Evolutionary conservation across 35 echinoderm and acorn worm genomes (phyloP).

Genomic region (Heliocidaris tuberculata): DNA sequence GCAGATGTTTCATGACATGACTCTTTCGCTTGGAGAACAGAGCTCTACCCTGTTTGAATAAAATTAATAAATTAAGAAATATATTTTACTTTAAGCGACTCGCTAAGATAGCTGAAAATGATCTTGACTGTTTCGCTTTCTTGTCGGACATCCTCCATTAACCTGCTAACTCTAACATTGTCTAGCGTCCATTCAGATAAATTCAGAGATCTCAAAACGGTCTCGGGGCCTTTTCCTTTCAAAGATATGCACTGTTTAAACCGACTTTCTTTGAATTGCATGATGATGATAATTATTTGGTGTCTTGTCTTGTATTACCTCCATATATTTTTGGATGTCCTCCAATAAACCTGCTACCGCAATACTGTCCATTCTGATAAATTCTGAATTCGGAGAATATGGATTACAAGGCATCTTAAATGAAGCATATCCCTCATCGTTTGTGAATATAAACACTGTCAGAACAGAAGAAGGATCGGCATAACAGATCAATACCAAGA

Average conservation of each 20-base stretch:
- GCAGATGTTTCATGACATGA: neutral
- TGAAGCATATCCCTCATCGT: neutral
- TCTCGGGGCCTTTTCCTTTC: neutral
- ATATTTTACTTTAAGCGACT: too few relatives aligned
- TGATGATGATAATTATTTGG: too few relatives aligned
- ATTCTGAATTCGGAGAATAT: slow-evolving; percentile 4
- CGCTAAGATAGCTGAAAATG: neutral
- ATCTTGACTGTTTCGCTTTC: neutral
- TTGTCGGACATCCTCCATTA: neutral
- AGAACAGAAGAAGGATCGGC: neutral
- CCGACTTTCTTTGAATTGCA: neutral
- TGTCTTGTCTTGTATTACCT: neutral
- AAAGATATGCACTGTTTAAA: neutral
- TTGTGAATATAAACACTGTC: neutral
- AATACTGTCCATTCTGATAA: neutral
- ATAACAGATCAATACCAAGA: neutral
- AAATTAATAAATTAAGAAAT: too few relatives aligned
- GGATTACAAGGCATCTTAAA: neutral
- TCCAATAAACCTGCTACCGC: neutral
- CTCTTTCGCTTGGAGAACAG: neutral
- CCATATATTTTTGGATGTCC: neutral
- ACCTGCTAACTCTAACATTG: too few relatives aligned
- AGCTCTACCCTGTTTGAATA: neutral
- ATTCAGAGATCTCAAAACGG: neutral
- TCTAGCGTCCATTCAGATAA: too few relatives aligned